Evolutionary conservation across 2,888 invertebrate species (phyloP).

Genomic region (Temnothorax ravouxi): DNA sequence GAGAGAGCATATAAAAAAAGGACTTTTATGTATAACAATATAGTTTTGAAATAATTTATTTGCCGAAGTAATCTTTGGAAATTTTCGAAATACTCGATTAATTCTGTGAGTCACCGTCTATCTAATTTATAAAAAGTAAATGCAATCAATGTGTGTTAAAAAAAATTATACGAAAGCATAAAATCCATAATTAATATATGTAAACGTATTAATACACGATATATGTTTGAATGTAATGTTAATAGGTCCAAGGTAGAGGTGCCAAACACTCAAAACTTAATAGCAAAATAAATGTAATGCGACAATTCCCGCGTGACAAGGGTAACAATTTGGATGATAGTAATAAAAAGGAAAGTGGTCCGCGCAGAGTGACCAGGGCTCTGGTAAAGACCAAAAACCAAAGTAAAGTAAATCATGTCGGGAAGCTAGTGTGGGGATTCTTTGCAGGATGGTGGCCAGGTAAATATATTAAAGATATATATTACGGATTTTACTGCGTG

Average conservation of each 20-base stretch:
- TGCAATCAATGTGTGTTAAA: background rate
- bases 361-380: slow-evolving; percentile 65
- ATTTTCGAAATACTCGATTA: background rate
- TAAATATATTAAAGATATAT: slow-evolving; percentile 58
- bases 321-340: slow-evolving; percentile 11
- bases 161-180: background rate
- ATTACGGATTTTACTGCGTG: background rate
- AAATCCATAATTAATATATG: background rate
- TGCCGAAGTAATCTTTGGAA: background rate
- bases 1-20: background rate
- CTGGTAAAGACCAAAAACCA: slow-evolving; percentile 46
- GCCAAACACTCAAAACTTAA: background rate
- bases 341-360: slow-evolving; percentile 9
- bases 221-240: background rate
- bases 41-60: background rate
- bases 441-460: slow-evolving; percentile 84
- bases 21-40: background rate
- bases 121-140: background rate
- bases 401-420: slow-evolving; percentile 65
- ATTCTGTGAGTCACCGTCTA: background rate
- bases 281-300: background rate
- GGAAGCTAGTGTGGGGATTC: slow-evolving; percentile 83
- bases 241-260: background rate
- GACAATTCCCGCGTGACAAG: background rate
- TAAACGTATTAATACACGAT: background rate